A percentile compares a stretch with the other conserved stretches of the same genome.
phyloP scores from a whole-genome alignment of 92 coral and sea anemone genomes.

The Heliopora coerulea region DNA sequence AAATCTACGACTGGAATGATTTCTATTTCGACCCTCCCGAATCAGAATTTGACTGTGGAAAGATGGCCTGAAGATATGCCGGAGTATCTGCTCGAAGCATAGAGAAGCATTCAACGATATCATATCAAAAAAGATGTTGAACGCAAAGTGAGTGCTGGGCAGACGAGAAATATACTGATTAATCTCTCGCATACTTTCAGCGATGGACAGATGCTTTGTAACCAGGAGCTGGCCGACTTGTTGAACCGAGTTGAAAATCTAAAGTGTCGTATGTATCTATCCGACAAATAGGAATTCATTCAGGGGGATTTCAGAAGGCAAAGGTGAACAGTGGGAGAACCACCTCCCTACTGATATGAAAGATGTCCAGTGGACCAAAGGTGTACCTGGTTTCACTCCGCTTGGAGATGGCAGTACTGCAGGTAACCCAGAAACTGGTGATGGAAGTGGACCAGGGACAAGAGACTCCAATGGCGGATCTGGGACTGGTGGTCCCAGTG shows the following conservation, averaged over 20 bases:
- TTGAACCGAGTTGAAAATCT: background rate
- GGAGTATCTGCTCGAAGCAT: background rate
- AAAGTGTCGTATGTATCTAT: conserved; percentile 8
- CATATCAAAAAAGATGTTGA: background rate
- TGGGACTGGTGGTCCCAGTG: no score
- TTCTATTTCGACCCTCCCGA: no score
- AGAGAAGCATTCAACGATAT: background rate
- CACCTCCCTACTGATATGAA: conserved; percentile 1
- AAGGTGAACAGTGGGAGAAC: conserved; percentile 1
- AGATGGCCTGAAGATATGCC: no score
- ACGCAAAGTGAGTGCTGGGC: conserved; percentile 6
- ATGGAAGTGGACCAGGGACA: background rate
- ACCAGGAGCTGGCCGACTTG: background rate
- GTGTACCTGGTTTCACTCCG: background rate
- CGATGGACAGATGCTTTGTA: background rate
- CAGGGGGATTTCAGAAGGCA: conserved; percentile 1
- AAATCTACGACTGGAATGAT: conserved; percentile 17
- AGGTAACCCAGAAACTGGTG: background rate
- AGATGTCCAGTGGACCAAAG: conserved; percentile 3
- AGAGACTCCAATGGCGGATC: no score
- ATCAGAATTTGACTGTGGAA: no score
- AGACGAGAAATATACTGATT: conserved; percentile 13
- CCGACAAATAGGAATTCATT: background rate
- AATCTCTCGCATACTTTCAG: background rate
- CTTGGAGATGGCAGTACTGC: background rate